Base-by-base conservation (phyloP, 2,888 invertebrate genomes). In the Parascotia fuliginaria region DNA sequence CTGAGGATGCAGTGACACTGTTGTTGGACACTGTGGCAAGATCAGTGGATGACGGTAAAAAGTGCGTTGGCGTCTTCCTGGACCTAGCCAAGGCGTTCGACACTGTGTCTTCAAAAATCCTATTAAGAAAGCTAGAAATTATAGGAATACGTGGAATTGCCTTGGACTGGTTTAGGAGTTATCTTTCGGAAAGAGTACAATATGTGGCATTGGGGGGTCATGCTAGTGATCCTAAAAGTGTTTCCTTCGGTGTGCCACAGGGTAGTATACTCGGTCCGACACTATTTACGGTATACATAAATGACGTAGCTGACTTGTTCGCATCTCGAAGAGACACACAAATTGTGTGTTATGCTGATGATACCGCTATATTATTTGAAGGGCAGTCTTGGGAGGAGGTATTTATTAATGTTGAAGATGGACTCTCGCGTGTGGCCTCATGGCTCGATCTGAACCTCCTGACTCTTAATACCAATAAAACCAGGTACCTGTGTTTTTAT, bases 161-260 rank as follows among this genome's bases (percentile, higher is more conserved):
- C 3, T 24, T 45, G 0, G 12, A 37, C 0, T 32, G 29, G 27
- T 45, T 51, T 16, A 22, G 16, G 11, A 42, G 38, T 0, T 52
- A 52, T 15, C 31, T 46, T 9, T 39, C 29, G 2, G 12, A 40
- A 1, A 3, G 24, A 7, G 1, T 7, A 6, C 24, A 24, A 7
- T 7, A 9, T 7, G 3, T 24, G 7, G 33, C 9, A 15, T 29
- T 52, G 13, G 39, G 31, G 0, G 6, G n/a, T 9, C 22, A 24
- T 7, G 4, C 9, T 3, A 46, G 46, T 31, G 29, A 33, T 15
- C 15, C 22, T 1, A 0, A 4, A 2, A n/a, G 4, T n/a, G 9
- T 9, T 9, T 27, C 12, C 24, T 52, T 28, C 13, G 51, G 51
- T 6, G 51, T 46, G 3, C 51, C 46, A 9, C 51, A 52, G 33